Conservation (phyloP, 1,140 invertebrate genomes). For the Dreissena polymorpha region DNA sequence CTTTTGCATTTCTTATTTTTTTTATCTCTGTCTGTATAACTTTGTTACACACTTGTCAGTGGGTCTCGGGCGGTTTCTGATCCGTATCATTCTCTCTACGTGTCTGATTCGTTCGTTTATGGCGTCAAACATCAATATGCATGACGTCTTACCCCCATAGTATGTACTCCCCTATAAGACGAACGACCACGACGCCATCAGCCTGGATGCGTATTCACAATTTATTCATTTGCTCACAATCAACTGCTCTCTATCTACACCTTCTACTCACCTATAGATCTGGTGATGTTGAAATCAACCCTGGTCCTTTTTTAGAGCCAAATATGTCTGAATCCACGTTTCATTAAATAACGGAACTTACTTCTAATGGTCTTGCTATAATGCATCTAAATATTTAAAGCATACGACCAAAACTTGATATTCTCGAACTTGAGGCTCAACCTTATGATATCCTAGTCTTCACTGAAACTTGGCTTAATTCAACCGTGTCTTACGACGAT, state of each 20-base stretch:
- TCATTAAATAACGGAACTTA: neutral
- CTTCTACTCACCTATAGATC: neutral
- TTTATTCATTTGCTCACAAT: too few relatives aligned
- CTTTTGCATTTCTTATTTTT: too few relatives aligned
- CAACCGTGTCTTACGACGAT: neutral
- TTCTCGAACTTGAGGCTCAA: neutral
- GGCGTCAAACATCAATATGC: too few relatives aligned
- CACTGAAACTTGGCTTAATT: conserved; percentile 3
- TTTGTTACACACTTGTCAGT: too few relatives aligned
- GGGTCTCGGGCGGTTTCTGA: too few relatives aligned
- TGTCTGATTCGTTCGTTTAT: too few relatives aligned
- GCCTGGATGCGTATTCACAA: too few relatives aligned
- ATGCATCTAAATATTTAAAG: neutral
- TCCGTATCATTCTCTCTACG: too few relatives aligned
- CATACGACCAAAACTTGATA: neutral
- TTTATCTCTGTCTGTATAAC: too few relatives aligned
- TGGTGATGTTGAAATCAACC: neutral
- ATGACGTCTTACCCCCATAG: too few relatives aligned
- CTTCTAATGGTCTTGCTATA: neutral
- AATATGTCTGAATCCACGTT: neutral
- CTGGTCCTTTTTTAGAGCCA: neutral
- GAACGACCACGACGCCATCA: too few relatives aligned
- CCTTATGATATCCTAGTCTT: neutral
- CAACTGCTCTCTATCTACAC: neutral
- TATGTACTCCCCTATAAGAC: too few relatives aligned